Base-by-base conservation (phyloP, 2,797 vertebrate species). In the Sebastes trivittatus region DNA sequence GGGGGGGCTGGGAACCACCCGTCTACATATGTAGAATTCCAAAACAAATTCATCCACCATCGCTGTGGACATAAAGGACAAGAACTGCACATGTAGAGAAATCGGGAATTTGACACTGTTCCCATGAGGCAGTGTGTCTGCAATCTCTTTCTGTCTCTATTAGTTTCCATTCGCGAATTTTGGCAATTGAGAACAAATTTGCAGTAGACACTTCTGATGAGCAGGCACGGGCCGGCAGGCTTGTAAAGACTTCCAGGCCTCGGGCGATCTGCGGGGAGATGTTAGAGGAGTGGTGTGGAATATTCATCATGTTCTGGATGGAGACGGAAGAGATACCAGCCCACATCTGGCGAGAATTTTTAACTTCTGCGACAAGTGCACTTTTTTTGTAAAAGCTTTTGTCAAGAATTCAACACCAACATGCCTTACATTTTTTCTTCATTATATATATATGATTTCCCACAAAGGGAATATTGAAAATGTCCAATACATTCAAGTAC, bases 211-310 rank as follows among this genome's bases (percentile, higher is more conserved):
- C 11, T 75, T 75, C 0, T 67, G 60, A 42, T n/a, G 38, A 6
- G 71, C 5, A 34, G 59, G 70, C 25, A 9, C 0, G 0, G 13
- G 69, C 20, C 4, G 25, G 38, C 34, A 6, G 18, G 36, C 59
- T 7, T 62, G 49, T 52, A 60, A 76, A 80, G 70, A 66, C 46
- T 65, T 82, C 65, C 32, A 77, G 49, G 64, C 75, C 75, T 34
- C 2, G 14, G 72, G 72, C 67, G 6, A 29, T 76, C 78, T 55
- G 78, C 4, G 8, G 54, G 75, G 72, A 75, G 34, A 46, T 2
- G 67, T 20, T 4, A 1, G 58, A 71, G 25, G 68, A 29, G 7
- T 46, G 68, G 27, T 11, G 75, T 38, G 30, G 81, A 81, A 88
- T 81, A 77, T 71, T 86, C 64, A 83, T 63, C 14, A 13, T 54